These are phyloP conservation scores for Platichthys stellatus DNA, from an alignment of 2,113 vertebrate species.

Conservation along the genomic window DNA sequence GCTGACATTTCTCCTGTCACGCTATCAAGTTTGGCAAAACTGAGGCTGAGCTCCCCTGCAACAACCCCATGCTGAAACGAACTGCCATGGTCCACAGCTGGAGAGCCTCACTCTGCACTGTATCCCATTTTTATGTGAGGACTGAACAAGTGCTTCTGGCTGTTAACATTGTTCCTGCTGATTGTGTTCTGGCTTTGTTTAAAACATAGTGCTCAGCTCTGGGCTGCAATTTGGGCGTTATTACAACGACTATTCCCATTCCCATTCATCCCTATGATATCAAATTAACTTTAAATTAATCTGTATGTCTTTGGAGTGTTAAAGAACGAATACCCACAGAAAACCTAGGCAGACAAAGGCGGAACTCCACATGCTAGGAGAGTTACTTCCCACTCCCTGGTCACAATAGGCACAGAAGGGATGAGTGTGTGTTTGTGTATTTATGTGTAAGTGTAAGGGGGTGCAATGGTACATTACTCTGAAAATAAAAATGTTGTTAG, in stretches of 20 bases:
- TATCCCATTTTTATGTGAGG: constrained; percentile 7
- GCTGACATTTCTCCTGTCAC: constrained; percentile 70
- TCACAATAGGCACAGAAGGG: no score
- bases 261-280: no score
- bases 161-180: constrained; percentile 15
- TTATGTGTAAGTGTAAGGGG: no score
- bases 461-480: no score
- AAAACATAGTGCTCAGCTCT: not conserved
- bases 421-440: no score
- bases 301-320: no score
- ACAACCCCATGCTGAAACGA: constrained; percentile 10
- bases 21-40: constrained; percentile 36
- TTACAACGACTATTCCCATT: not conserved
- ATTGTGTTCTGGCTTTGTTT: constrained; percentile 1
- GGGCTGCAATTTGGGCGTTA: not conserved
- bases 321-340: no score
- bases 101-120: constrained; percentile 18
- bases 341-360: no score
- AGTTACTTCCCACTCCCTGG: no score
- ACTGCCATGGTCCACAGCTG: constrained; percentile 28
- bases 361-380: no score
- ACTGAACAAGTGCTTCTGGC: constrained; percentile 16
- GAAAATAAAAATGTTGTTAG: no score
- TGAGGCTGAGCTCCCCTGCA: not conserved
- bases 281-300: no score